Evolutionary conservation across 2,888 invertebrate genomes (phyloP).

Genomic region (Hoplodrina ambigua): DNA sequence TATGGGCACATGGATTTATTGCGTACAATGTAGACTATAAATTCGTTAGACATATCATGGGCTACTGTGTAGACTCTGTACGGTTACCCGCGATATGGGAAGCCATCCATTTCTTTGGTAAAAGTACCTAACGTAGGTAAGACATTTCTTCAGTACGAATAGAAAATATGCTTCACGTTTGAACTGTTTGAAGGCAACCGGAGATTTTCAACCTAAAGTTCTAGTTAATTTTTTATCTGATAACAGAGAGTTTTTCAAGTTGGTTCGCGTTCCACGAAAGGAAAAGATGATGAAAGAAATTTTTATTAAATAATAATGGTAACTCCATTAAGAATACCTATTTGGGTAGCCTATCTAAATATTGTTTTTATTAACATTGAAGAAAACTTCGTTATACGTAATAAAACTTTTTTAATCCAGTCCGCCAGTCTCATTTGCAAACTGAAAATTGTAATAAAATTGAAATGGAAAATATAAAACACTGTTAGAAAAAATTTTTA

Average conservation of each 20-base stretch:
- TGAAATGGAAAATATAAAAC: conserved; percentile 24
- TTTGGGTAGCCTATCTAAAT: too few relatives aligned
- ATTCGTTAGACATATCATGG: conserved; percentile 47
- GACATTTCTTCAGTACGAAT: conserved; percentile 28
- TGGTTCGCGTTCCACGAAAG: neutral
- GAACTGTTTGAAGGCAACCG: neutral
- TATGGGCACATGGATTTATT: conserved; percentile 38
- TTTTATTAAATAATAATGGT: conserved; percentile 6
- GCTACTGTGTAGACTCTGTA: conserved; percentile 34
- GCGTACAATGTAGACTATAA: conserved; percentile 42
- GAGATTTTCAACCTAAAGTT: neutral
- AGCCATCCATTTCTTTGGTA: conserved; percentile 32
- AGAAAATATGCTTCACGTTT: conserved; percentile 5
- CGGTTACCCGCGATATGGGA: conserved; percentile 24
- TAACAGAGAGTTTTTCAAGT: neutral
- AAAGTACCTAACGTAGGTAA: conserved; percentile 1
- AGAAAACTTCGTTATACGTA: neutral
- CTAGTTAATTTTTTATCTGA: neutral
- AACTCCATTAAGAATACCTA: neutral
- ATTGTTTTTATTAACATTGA: neutral
- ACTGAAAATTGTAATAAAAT: conserved; percentile 19
- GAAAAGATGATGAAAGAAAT: neutral
- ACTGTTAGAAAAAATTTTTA: conserved; percentile 17
- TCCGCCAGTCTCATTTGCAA: conserved; percentile 6
- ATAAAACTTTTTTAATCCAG: neutral